A percentile compares a stretch with the other conserved stretches of the same genome.
phyloP scores from a whole-genome alignment of 1,140 invertebrate genomes.

The Belonocnema kinseyi region DNA sequence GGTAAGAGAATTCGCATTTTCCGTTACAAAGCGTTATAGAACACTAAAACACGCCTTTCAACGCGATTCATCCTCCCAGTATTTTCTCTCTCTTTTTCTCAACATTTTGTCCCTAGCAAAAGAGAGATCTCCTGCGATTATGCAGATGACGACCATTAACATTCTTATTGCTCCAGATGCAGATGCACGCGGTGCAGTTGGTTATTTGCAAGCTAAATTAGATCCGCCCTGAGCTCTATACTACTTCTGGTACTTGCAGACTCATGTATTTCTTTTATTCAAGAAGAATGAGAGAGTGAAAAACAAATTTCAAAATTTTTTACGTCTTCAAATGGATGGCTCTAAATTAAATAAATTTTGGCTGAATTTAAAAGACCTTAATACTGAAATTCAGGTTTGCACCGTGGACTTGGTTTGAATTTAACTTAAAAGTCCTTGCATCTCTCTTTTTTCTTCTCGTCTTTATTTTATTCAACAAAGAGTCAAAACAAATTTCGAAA shows the following conservation, averaged over 20 bases:
- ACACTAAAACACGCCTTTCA: conserved; percentile 3
- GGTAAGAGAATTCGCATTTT: conserved; percentile 5
- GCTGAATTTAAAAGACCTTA: too few species aligned
- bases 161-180: conserved; percentile 48
- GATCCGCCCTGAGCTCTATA: conserved; percentile 28
- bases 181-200: conserved; percentile 35
- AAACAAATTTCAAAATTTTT: too few species aligned
- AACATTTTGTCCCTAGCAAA: conserved; percentile 39
- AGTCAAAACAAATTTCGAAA: too few species aligned
- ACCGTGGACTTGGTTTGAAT: too few species aligned
- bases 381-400: too few species aligned
- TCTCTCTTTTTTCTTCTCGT: too few species aligned
- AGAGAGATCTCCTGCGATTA: conserved; percentile 41
- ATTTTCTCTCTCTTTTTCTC: conserved; percentile 1
- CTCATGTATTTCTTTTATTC: conserved; percentile 27
- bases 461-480: too few species aligned
- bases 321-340: too few species aligned
- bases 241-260: too few species aligned
- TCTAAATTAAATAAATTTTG: too few species aligned
- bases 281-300: neutral
- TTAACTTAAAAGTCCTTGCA: too few species aligned
- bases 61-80: neutral
- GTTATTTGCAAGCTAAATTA: conserved; percentile 49
- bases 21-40: conserved; percentile 30
- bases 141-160: conserved; percentile 45